phyloP scores from a whole-genome alignment of 2,888 invertebrate species.

The Philhelius pedissequus region DNA sequence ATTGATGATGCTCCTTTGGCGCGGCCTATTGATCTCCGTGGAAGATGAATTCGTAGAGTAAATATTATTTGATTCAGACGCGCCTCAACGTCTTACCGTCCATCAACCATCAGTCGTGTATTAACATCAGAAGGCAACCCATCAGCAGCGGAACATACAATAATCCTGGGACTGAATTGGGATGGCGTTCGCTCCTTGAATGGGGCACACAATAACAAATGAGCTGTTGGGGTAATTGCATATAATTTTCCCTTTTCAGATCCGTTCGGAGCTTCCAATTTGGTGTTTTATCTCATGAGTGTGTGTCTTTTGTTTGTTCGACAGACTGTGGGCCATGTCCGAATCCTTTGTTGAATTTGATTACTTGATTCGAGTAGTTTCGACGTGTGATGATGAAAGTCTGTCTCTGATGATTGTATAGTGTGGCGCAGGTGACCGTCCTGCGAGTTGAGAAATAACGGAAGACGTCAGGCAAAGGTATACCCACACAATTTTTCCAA shows the following conservation, averaged over 20 bases:
- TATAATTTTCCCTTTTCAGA: conserved; percentile 66
- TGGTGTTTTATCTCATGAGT: conserved; percentile 21
- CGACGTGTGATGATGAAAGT: conserved; percentile 52
- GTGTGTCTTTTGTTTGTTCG: conserved; percentile 42
- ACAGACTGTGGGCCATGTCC: conserved; percentile 36
- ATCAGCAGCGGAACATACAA: conserved; percentile 61
- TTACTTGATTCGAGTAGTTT: conserved; percentile 54
- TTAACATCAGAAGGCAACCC: conserved; percentile 19
- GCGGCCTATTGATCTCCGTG: conserved; percentile 51
- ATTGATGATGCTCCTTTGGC: conserved; percentile 12
- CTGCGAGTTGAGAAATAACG: conserved; percentile 2
- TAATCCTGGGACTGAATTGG: conserved; percentile 29
- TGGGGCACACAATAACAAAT: conserved; percentile 58
- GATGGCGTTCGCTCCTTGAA: conserved; percentile 40
- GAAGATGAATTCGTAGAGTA: conserved; percentile 63
- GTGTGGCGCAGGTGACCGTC: conserved; percentile 56
- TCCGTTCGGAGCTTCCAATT: conserved; percentile 65
- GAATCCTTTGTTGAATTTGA: conserved; percentile 63
- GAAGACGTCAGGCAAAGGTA: neutral
- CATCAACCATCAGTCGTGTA: neutral
- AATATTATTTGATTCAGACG: conserved; percentile 55
- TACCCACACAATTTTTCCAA: neutral
- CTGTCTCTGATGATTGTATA: neutral
- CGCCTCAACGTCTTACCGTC: conserved; percentile 29
- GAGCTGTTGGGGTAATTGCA: conserved; percentile 68